Percentiles rank a stretch among this genome's conserved stretches.
Conservation (phyloP, 2,797 vertebrate genomes). For the Podarcis lilfordi region DNA sequence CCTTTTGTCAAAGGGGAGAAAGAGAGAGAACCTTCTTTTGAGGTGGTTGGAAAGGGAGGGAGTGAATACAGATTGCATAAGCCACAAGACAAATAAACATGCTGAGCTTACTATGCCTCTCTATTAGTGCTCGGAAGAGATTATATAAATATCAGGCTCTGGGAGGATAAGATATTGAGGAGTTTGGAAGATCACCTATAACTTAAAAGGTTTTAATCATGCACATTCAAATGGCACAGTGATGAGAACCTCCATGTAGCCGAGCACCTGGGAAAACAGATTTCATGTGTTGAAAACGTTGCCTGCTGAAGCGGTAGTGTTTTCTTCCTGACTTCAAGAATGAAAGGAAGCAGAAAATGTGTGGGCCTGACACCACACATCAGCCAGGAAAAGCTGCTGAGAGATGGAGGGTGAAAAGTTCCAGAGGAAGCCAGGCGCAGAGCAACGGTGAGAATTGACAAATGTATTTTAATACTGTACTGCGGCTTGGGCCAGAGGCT, state of each 20-base stretch:
- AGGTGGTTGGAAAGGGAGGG: neutral
- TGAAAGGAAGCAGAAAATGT: constrained; percentile 6
- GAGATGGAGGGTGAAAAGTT: neutral
- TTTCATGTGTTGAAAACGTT: constrained; percentile 47
- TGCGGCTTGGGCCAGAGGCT: neutral
- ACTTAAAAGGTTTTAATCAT: constrained; percentile 54
- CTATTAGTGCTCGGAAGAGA: constrained; percentile 54
- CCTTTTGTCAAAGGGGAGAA: constrained; percentile 34
- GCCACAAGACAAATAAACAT: constrained; percentile 57
- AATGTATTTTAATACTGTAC: neutral
- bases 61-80: constrained; percentile 45
- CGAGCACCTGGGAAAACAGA: constrained; percentile 32
- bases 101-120: constrained; percentile 42
- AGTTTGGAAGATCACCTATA: constrained; percentile 7
- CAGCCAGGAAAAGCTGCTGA: neutral
- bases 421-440: neutral
- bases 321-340: constrained; percentile 11
- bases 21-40: constrained; percentile 5
- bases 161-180: constrained; percentile 35
- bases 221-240: constrained; percentile 28
- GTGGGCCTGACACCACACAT: neutral
- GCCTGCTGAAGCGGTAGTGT: constrained; percentile 16
- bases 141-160: constrained; percentile 52
- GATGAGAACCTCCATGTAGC: constrained; percentile 31
- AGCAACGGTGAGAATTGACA: neutral